Evolutionary conservation across 2,888 invertebrate genomes (phyloP).

Genomic region (Incurvaria masculella): DNA sequence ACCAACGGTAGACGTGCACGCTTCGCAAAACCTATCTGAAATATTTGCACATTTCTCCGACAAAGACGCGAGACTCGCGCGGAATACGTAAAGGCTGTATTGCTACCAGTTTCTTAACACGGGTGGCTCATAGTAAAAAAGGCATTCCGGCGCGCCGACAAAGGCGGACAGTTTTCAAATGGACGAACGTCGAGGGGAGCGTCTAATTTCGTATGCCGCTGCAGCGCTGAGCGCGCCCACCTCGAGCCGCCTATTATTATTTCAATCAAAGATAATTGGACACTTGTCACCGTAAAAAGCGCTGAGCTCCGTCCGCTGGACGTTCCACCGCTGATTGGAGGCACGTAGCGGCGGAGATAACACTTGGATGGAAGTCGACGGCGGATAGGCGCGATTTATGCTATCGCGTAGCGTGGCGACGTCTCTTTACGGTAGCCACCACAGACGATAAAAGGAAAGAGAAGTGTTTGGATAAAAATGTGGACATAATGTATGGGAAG

Average conservation of each 20-base stretch:
- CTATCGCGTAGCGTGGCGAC: background rate
- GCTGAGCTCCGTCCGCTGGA: slow-evolving; percentile 3
- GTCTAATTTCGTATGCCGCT: slow-evolving; percentile 30
- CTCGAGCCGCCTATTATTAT: slow-evolving; percentile 39
- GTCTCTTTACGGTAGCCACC: background rate
- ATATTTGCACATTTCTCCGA: slow-evolving; percentile 29
- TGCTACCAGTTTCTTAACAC: slow-evolving; percentile 23
- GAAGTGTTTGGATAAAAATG: no score
- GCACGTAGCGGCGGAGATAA: slow-evolving; percentile 24
- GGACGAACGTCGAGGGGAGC: slow-evolving; percentile 7
- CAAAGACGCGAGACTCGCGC: slow-evolving; percentile 24
- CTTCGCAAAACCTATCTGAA: slow-evolving; percentile 34
- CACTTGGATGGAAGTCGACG: no score
- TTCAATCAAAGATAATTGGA: slow-evolving; percentile 50
- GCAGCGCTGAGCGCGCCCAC: slow-evolving; percentile 25
- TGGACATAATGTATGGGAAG: no score
- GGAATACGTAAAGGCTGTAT: slow-evolving; percentile 24
- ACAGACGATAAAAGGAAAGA: no score
- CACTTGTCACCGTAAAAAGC: slow-evolving; percentile 43
- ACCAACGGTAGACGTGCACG: background rate
- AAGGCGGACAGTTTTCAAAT: slow-evolving; percentile 14
- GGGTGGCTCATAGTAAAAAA: slow-evolving; percentile 41
- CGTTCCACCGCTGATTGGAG: slow-evolving; percentile 24
- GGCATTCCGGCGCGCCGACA: slow-evolving; percentile 15
- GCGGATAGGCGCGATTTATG: background rate